Percentiles rank a stretch among this genome's conserved stretches.
phyloP scores from a whole-genome alignment of 1,140 invertebrate genomes.

The Eriosoma lanigerum region DNA sequence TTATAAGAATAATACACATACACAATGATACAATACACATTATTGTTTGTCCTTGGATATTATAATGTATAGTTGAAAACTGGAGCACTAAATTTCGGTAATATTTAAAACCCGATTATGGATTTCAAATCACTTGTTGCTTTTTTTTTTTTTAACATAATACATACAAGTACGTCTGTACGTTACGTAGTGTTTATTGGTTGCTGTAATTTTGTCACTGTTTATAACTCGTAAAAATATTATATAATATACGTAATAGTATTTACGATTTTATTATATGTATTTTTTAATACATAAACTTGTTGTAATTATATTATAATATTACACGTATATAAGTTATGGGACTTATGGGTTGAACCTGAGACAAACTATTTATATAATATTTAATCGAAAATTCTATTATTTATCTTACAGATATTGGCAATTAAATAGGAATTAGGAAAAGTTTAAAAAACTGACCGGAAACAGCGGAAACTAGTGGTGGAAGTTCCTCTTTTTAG shows the following conservation, averaged over 20 bases:
- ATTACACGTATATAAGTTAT: no score
- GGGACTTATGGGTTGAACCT: no score
- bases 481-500: no score
- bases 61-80: not conserved
- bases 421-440: no score
- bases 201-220: not conserved
- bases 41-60: not conserved
- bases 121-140: not conserved
- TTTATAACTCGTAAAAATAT: not conserved
- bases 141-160: constrained; percentile 4
- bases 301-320: no score
- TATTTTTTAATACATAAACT: not conserved
- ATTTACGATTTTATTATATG: not conserved
- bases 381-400: no score
- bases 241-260: no score
- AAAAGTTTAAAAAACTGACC: no score
- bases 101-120: not conserved
- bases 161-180: not conserved
- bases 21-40: not conserved
- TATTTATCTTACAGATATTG: no score
- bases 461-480: no score
- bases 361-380: no score
- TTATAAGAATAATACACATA: not conserved
- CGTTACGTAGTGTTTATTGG: not conserved
- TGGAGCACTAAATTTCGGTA: constrained; percentile 19